phyloP scores from a whole-genome alignment of 2,113 vertebrate genomes.

The Oreocharis arfaki region DNA sequence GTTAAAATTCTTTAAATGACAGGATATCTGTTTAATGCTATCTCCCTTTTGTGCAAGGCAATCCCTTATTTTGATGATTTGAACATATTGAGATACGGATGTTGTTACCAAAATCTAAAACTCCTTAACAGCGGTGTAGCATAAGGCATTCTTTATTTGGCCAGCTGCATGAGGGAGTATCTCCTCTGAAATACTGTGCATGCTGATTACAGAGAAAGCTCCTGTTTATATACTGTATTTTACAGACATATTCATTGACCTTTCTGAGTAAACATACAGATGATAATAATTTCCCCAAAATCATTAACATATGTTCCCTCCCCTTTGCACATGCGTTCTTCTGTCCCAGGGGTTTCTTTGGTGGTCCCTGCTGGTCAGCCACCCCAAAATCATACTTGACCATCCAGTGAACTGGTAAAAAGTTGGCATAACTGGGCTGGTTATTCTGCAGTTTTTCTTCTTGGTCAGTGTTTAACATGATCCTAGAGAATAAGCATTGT shows the following conservation, averaged over 20 bases:
- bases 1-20: neutral
- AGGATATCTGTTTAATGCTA: neutral
- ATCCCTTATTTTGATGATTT: neutral
- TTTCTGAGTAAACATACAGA: neutral
- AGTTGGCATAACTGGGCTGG: neutral
- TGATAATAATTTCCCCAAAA: neutral
- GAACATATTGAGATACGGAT: neutral
- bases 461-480: neutral
- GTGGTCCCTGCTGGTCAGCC: neutral
- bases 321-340: rapidly evolving
- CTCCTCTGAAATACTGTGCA: neutral
- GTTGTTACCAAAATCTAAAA: neutral
- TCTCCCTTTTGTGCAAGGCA: neutral
- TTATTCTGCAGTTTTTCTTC: neutral
- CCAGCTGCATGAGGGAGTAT: neutral
- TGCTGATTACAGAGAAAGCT: neutral
- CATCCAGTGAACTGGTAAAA: neutral
- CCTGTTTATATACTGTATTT: neutral
- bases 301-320: neutral
- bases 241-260: neutral
- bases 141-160: neutral
- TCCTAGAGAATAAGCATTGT: neutral
- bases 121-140: neutral
- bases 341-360: neutral
- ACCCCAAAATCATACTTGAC: neutral